These are phyloP conservation scores for Archaeoteleia sp. DNA, from an alignment of 2,888 invertebrate species.

Conservation along the genomic window DNA sequence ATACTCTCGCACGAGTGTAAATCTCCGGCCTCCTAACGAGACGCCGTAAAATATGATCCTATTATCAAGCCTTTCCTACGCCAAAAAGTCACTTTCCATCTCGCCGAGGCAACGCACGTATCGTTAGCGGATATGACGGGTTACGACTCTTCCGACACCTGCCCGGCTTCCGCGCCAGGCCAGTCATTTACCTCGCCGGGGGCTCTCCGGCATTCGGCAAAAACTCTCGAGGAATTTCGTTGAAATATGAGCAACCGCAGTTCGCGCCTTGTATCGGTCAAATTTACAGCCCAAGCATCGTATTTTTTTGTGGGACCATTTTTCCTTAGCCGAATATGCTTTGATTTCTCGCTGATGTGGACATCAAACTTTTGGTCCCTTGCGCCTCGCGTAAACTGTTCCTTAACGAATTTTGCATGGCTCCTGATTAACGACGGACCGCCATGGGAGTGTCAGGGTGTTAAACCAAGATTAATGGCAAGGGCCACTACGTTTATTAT, in stretches of 20 bases:
- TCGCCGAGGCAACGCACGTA: slow-evolving; percentile 13
- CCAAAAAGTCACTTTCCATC: slow-evolving; percentile 58
- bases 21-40: slow-evolving; percentile 71
- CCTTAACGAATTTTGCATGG: slow-evolving; percentile 37
- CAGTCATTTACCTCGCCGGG: slow-evolving; percentile 36
- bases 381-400: slow-evolving; percentile 37
- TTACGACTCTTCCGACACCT: slow-evolving; percentile 37
- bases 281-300: not conserved
- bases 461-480: slow-evolving; percentile 44
- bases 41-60: slow-evolving; percentile 74
- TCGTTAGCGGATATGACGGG: slow-evolving; percentile 38
- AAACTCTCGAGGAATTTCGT: slow-evolving; percentile 36
- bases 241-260: slow-evolving; percentile 47
- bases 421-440: slow-evolving; percentile 44
- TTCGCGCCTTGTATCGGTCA: not conserved
- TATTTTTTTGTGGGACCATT: slow-evolving; percentile 25
- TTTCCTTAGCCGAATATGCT: slow-evolving; percentile 26
- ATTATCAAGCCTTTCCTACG: slow-evolving; percentile 67
- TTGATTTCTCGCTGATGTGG: slow-evolving; percentile 43
- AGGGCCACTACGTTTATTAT: slow-evolving; percentile 23
- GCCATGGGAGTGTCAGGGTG: slow-evolving; percentile 24
- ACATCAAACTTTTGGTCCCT: slow-evolving; percentile 46
- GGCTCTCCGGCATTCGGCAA: slow-evolving; percentile 15
- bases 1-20: slow-evolving; percentile 57
- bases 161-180: slow-evolving; percentile 39